A percentile compares a stretch with the other conserved stretches of the same genome.
phyloP scores from a whole-genome alignment of 2,888 invertebrate species.

The Sepioteuthis lessoniana region DNA sequence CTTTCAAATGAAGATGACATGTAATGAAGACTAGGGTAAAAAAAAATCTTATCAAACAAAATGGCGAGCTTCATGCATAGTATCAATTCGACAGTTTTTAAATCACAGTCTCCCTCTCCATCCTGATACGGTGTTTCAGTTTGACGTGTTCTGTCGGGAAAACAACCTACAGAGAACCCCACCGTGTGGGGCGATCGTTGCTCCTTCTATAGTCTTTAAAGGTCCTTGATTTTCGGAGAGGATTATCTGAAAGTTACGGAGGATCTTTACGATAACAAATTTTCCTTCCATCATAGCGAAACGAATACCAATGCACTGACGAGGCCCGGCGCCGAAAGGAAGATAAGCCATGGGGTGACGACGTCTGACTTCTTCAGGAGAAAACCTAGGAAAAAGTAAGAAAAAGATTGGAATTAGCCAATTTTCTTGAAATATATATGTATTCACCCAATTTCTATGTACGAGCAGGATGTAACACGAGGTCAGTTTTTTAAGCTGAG shows the following conservation, averaged over 20 bases:
- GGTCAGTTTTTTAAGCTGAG: too few relatives aligned
- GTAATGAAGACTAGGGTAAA: background rate
- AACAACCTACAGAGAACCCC: conserved; percentile 56
- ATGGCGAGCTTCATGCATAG: background rate
- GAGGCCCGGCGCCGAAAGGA: conserved; percentile 71
- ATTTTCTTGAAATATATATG: background rate
- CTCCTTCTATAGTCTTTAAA: conserved; percentile 66
- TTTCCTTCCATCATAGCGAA: conserved; percentile 71
- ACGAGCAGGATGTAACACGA: too few relatives aligned
- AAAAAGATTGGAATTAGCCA: background rate
- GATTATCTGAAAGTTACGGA: conserved; percentile 63
- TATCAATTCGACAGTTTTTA: background rate
- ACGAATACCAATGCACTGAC: conserved; percentile 69
- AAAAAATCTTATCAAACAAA: background rate
- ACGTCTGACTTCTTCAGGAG: conserved; percentile 58
- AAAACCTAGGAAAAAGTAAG: conserved; percentile 60
- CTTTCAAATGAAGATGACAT: background rate
- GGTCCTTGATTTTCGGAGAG: conserved; percentile 60
- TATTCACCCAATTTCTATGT: too few relatives aligned
- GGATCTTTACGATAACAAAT: conserved; percentile 64
- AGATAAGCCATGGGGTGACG: conserved; percentile 69
- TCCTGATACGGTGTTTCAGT: background rate
- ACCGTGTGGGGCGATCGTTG: conserved; percentile 66
- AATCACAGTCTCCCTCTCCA: background rate
- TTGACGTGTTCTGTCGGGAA: background rate